These are phyloP conservation scores for Anabacerthia variegaticeps DNA, from an alignment of 2,797 vertebrate species.

Conservation along the genomic window DNA sequence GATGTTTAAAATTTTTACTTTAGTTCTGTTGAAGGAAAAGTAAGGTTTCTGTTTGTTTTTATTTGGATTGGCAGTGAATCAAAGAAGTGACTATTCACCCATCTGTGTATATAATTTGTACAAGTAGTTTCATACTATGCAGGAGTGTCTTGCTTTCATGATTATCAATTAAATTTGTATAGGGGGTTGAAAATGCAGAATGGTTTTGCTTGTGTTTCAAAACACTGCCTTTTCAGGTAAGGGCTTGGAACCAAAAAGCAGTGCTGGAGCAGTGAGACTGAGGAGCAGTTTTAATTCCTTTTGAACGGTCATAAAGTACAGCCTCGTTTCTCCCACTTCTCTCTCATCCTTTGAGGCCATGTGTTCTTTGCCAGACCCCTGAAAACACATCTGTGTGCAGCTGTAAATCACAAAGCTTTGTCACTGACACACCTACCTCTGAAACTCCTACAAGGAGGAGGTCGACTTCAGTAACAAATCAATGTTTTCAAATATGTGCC, in stretches of 20 bases:
- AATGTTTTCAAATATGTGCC: neutral
- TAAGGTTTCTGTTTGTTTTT: neutral
- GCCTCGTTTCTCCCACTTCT: slow-evolving; percentile 20
- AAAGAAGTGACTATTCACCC: neutral
- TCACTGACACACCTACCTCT: neutral
- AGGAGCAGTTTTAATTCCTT: neutral
- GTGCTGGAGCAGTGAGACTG: neutral
- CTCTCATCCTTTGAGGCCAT: neutral
- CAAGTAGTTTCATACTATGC: neutral
- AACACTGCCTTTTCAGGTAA: neutral
- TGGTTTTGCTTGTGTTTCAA: neutral
- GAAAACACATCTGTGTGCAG: neutral
- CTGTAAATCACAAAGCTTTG: neutral
- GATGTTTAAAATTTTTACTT: neutral
- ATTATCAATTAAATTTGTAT: neutral
- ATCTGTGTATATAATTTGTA: neutral
- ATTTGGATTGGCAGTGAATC: neutral
- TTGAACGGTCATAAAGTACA: neutral
- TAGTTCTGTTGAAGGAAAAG: neutral
- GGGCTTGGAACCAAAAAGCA: neutral
- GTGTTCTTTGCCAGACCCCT: neutral
- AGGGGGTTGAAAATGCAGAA: neutral
- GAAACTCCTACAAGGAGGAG: neutral
- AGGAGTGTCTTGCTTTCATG: neutral
- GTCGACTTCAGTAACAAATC: neutral